A percentile compares a stretch with the other conserved stretches of the same genome.
phyloP scores from a whole-genome alignment of 2,797 vertebrate genomes.

The Geotrypetes seraphini region DNA sequence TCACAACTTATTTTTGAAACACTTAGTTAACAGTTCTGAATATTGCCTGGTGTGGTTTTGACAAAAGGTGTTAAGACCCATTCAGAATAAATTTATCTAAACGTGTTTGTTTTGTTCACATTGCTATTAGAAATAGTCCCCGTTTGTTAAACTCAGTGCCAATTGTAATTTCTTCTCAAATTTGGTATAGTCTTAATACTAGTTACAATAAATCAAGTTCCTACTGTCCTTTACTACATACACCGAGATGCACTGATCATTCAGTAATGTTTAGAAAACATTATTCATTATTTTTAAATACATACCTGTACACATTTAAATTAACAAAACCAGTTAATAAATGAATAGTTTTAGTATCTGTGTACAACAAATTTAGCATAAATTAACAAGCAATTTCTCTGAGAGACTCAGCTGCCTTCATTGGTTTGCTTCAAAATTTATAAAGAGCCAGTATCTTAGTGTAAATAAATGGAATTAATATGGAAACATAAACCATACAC shows the following conservation, averaged over 20 bases:
- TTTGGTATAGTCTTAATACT: conserved; percentile 30
- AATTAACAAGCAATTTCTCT: conserved; percentile 37
- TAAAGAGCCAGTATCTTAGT: conserved; percentile 46
- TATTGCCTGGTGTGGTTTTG: conserved; percentile 50
- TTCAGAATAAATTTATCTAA: conserved; percentile 28
- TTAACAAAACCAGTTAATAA: conserved; percentile 35
- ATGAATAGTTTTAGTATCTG: conserved; percentile 21
- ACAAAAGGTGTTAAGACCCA: conserved; percentile 43
- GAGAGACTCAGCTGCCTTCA: conserved; percentile 46
- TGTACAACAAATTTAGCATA: conserved; percentile 42
- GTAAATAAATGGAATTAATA: conserved; percentile 46
- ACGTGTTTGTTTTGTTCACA: conserved; percentile 23
- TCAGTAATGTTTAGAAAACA: conserved; percentile 48
- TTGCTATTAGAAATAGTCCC: conserved; percentile 30
- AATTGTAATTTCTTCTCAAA: conserved; percentile 19
- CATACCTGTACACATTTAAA: conserved; percentile 35
- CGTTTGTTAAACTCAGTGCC: conserved; percentile 19
- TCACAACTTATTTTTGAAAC: conserved; percentile 37
- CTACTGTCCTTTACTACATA: conserved; percentile 34
- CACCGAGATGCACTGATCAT: conserved; percentile 44
- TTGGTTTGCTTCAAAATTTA: conserved; percentile 52
- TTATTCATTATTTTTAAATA: conserved; percentile 40
- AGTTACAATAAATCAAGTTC: conserved; percentile 38
- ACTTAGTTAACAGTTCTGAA: conserved; percentile 45
- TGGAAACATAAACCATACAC: conserved; percentile 50